A percentile compares a stretch with the other conserved stretches of the same genome.
Evolutionary conservation across 2,888 invertebrate genomes (phyloP).

Genomic region (Netelia virgata): DNA sequence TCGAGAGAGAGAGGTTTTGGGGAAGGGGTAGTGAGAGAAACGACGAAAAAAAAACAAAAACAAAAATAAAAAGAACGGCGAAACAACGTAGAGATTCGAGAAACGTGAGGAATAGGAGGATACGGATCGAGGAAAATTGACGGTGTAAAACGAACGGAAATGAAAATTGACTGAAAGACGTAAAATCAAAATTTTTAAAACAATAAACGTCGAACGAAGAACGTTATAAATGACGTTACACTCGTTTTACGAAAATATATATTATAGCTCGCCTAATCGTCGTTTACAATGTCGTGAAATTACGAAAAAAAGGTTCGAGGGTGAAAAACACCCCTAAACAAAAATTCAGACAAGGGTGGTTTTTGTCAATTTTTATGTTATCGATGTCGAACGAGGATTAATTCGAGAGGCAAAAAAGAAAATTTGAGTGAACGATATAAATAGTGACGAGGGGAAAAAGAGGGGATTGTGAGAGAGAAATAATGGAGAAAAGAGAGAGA

Average conservation of each 20-base stretch:
- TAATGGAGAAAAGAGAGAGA: conserved; percentile 1
- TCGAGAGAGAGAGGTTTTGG: conserved; percentile 33
- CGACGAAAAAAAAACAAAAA: conserved; percentile 48
- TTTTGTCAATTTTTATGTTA: too few relatives aligned
- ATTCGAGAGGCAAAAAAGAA: not conserved
- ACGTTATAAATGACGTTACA: not conserved
- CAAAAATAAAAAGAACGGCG: conserved; percentile 47
- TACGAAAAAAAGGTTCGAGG: too few relatives aligned
- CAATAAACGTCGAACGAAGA: not conserved
- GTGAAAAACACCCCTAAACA: too few relatives aligned
- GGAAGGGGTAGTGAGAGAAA: conserved; percentile 24
- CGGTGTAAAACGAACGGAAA: conserved; percentile 13
- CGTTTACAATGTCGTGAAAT: too few relatives aligned
- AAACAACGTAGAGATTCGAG: conserved; percentile 3
- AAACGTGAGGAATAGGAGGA: conserved; percentile 54
- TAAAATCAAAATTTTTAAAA: not conserved
- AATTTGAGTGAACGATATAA: not conserved
- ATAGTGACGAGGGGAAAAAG: not conserved
- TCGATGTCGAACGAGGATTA: too few relatives aligned
- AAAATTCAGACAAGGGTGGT: too few relatives aligned
- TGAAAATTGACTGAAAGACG: conserved; percentile 22
- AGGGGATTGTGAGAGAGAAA: not conserved
- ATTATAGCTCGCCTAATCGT: too few relatives aligned
- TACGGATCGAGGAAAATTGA: conserved; percentile 24
- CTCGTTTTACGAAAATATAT: too few relatives aligned